Conservation (phyloP, 2,113 vertebrate species). For the Salvelinus fontinalis region DNA sequence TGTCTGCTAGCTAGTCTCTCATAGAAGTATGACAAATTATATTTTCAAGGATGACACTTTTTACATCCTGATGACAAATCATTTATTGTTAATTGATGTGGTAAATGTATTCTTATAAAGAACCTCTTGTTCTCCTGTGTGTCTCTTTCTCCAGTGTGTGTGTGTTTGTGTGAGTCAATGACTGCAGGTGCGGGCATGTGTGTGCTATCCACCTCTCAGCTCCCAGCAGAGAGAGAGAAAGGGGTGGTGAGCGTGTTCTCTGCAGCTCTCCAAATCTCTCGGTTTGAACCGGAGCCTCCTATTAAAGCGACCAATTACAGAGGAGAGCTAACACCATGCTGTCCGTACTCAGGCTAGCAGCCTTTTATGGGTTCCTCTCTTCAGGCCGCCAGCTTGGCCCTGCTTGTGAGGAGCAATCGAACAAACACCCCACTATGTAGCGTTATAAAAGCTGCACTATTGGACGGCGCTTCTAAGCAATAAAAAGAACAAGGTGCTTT, state of each 20-base stretch:
- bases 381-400: slow-evolving; percentile 15
- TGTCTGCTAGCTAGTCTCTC: background rate
- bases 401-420: slow-evolving; percentile 33
- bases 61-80: too few relatives aligned
- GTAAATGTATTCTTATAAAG: too few relatives aligned
- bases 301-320: slow-evolving; percentile 37
- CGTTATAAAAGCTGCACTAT: slow-evolving; percentile 22
- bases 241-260: background rate
- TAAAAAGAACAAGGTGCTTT: background rate
- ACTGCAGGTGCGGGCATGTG: background rate
- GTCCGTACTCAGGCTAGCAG: too few relatives aligned
- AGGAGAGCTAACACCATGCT: background rate
- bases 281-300: too few relatives aligned
- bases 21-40: too few relatives aligned
- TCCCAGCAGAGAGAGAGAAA: background rate
- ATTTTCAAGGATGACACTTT: too few relatives aligned
- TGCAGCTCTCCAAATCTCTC: slow-evolving; percentile 7
- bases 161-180: slow-evolving; percentile 12
- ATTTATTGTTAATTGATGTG: too few relatives aligned
- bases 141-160: background rate
- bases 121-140: background rate
- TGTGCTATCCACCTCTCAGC: background rate
- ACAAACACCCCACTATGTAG: slow-evolving; percentile 35
- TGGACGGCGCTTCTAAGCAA: slow-evolving; percentile 18
- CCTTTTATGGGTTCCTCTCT: too few relatives aligned